Base-by-base conservation (phyloP, 2,888 invertebrate genomes). In the Eupithecia vulgata region DNA sequence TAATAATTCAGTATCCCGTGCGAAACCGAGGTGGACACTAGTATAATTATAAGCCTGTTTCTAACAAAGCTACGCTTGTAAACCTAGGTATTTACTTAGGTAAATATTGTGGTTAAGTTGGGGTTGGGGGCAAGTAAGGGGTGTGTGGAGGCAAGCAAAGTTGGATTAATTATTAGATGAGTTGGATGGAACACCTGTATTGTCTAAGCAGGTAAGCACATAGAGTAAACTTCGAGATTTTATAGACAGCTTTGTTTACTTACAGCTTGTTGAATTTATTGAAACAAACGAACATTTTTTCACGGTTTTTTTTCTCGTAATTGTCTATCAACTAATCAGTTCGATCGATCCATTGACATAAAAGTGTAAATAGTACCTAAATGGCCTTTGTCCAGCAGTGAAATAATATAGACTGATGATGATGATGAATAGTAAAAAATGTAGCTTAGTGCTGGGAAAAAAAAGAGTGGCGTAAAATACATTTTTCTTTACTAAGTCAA, bases 131-230 rank as follows among this genome's bases (percentile, higher is more conserved):
- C 1, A 34, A 17, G 30, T 17, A 61, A 17, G 34, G 17, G 62
- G 62, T 15, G 34, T 30, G 62, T 15, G 17, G 34, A 8, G 62
- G 37, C 17, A 62, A 62, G 37, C 35, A 64, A 73, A 71, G 66
- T 68, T 57, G 62, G 69, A 69, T 73, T 73, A 67, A 71, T 70
- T 73, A 68, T 69, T 69, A 62, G 71, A 45, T 68, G 65, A 70
- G 65, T 62, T 57, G 37, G 40, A 40, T 57, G 37, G 40, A 40
- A 42, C 40, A 15, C 57, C 30, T 70, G 68, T 65, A 65, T 59
- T 69, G 35, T 45, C 59, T 65, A 72, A 42, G 21, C n/a, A 64
- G 4, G 13, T 37, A 35, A 64, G 10, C 12, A n/a, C 21, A 12
- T 62, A 17, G 62, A 62, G 35, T 17, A 35, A 61, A 34, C n/a